phyloP scores from a whole-genome alignment of 1,140 invertebrate genomes.

The Drosophila teissieri region DNA sequence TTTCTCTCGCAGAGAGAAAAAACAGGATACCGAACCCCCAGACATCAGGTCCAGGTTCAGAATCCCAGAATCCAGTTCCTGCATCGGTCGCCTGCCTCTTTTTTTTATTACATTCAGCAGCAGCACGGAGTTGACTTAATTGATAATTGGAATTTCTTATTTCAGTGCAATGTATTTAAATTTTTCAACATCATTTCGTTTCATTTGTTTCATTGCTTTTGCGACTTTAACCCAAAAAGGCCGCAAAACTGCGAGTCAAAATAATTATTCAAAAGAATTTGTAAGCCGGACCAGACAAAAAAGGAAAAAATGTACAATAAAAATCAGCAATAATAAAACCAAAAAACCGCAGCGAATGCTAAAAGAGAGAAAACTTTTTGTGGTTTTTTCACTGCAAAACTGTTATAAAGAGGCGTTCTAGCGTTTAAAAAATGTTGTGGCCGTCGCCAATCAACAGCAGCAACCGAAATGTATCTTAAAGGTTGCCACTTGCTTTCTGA shows the following conservation, averaged over 20 bases:
- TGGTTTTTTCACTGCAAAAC: constrained; percentile 56
- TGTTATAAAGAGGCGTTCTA: constrained; percentile 81
- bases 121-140: constrained; percentile 68
- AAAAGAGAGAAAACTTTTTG: constrained; percentile 44
- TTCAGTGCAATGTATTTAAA: constrained; percentile 71
- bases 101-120: constrained; percentile 70
- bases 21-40: constrained; percentile 45
- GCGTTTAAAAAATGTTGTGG: constrained; percentile 75
- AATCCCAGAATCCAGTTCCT: constrained; percentile 28
- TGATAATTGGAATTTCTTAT: constrained; percentile 78
- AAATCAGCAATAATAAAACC: constrained; percentile 64
- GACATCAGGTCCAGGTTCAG: constrained; percentile 9
- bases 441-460: constrained; percentile 69
- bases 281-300: constrained; percentile 42
- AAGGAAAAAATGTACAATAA: constrained; percentile 31
- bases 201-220: constrained; percentile 54
- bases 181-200: constrained; percentile 80
- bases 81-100: constrained; percentile 2
- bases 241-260: constrained; percentile 52
- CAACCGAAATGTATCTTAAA: constrained; percentile 75
- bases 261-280: constrained; percentile 79
- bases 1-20: constrained; percentile 21
- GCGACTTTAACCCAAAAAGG: constrained; percentile 63
- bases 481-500: constrained; percentile 46
- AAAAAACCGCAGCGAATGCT: constrained; percentile 72